These are phyloP conservation scores for Masticophis lateralis DNA, from an alignment of 2,797 vertebrate genomes.

Conservation along the genomic window DNA sequence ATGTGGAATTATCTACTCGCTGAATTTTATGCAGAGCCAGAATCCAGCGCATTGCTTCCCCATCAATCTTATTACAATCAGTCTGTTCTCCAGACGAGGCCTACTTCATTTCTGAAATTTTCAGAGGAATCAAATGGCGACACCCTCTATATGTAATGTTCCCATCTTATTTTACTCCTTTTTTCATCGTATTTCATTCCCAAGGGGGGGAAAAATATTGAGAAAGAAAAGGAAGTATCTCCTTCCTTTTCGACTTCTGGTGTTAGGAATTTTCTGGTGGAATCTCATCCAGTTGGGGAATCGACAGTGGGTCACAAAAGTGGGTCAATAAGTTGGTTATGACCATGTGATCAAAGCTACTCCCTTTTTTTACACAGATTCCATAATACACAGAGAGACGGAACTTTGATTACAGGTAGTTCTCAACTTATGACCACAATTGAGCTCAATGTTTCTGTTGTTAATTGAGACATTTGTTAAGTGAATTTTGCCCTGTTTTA, in stretches of 20 bases:
- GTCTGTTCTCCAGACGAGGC: not conserved
- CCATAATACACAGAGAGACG: not conserved
- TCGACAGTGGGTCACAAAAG: not conserved
- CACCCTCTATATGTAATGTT: not conserved
- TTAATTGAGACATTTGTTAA: too few species aligned
- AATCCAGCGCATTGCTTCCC: not conserved
- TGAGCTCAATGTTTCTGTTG: too few species aligned
- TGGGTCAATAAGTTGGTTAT: not conserved
- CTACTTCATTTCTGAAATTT: not conserved
- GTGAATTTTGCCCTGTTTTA: too few species aligned
- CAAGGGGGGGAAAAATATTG: not conserved
- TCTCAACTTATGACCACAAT: too few species aligned
- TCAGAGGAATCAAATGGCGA: not conserved
- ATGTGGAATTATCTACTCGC: not conserved
- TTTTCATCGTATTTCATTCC: not conserved
- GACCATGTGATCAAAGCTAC: not conserved
- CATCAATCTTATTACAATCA: not conserved
- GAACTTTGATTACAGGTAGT: not conserved
- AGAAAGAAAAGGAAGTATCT: not conserved
- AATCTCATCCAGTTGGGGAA: not conserved
- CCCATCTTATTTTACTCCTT: not conserved
- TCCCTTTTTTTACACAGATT: not conserved
- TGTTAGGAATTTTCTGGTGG: not conserved
- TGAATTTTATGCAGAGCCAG: not conserved
- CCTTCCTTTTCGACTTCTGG: not conserved